phyloP scores from a whole-genome alignment of 2,888 invertebrate genomes.

The Eupithecia vulgata region DNA sequence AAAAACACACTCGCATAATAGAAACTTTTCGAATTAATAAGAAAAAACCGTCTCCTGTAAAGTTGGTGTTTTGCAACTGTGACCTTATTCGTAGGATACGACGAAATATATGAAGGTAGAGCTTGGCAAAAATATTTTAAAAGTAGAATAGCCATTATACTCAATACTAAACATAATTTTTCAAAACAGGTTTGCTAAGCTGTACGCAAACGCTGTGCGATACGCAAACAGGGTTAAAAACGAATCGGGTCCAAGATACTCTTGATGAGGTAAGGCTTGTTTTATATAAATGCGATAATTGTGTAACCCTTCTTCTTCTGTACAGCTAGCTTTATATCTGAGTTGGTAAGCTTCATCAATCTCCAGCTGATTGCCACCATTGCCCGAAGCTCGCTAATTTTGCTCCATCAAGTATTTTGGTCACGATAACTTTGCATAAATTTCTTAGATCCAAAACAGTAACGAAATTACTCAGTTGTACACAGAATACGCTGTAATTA shows the following conservation, averaged over 20 bases:
- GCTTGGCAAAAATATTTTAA: background rate
- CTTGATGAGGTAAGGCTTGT: background rate
- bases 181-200: no score
- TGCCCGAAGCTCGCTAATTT: conserved; percentile 23
- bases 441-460: conserved; percentile 37
- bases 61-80: no score
- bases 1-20: no score
- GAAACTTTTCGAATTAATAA: no score
- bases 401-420: conserved; percentile 34
- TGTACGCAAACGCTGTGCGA: background rate
- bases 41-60: no score
- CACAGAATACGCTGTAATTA: conserved; percentile 28
- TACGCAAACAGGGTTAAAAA: background rate
- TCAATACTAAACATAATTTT: background rate
- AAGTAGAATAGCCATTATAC: background rate
- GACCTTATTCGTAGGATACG: no score
- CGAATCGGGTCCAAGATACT: background rate
- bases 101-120: no score
- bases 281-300: background rate
- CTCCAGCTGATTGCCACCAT: conserved; percentile 5
- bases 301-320: background rate
- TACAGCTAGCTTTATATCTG: background rate
- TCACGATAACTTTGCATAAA: conserved; percentile 45
- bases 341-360: conserved; percentile 2
- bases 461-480: conserved; percentile 33